Base-by-base conservation (phyloP, 2,888 invertebrate genomes). In the Neuroscelio doddi region DNA sequence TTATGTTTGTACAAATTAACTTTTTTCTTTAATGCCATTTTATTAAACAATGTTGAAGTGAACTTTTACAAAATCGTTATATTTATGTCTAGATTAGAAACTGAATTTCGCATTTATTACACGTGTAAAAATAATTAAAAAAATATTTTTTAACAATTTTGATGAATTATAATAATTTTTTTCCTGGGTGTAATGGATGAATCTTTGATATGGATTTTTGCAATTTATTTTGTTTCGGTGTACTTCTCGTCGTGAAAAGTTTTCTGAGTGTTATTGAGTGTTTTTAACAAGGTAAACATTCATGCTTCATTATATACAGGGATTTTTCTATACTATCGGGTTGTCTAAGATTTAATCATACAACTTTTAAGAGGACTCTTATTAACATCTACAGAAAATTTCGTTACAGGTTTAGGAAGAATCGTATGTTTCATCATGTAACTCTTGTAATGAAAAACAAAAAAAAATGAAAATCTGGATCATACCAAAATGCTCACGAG, bases 401-500 rank as follows among this genome's bases (percentile, higher is more conserved):
- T 46, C 55, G 58, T 73, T 72, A 71, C 70, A 65, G 45, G 59
- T 63, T 69, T 64, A 68, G 72, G 62, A 73, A 72, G 68, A 64
- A 69, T 64, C 44, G 49, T 47, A 52, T 46, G 17, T 10, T 41
- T 24, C 26, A 39, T 26, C 27, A 49, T 44, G 41, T 47, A 30
- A 36, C 14, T 17, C 16, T 51, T 29, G 10, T 12, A 9, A 14
- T 39, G 3, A 29, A 34, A 39, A 21, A 42, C 27, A 15, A 47
- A n/a, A n/a, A n/a, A 52, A 16, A 32, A 39, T 30, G 41, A 26
- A 39, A 34, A 39, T 75, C 68, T 73, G 73, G 73, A 65, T 76
- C 78, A 80, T 73, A 78, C 74, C 81, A 81, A 81, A 79, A 81
- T 81, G 81, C 81, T 81, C 81, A 70, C 81, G 81, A 21, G 21